Evolutionary conservation across 2,888 invertebrate species (phyloP), one percentile per base, ranked within the genome.

Genomic region (Brenthis ino): DNA sequence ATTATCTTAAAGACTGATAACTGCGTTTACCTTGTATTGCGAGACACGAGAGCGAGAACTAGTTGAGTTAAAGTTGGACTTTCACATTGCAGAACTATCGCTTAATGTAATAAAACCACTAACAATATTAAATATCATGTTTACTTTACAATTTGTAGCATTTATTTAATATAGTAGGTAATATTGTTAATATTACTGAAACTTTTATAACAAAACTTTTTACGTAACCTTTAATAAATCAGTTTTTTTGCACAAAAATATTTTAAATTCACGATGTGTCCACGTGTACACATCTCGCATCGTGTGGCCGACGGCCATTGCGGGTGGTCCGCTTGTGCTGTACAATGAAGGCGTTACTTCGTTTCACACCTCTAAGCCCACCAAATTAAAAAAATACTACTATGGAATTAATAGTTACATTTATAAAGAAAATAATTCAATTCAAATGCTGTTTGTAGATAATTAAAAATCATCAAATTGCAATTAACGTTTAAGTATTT

Each of bases 301-400:
- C 85, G 79, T 82, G 80, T 82, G 80, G 57, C 85, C 85, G 85
- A 84, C 83, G 85, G 86, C 80, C 85, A 83, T 80, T 80, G 88
- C 89, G 91, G 91, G 91, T 91, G 91, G 91, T 90, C 91, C 65
- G 70, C 61, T 77, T 82, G 80, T 82, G 81, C 83, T 83, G 83
- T 82, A 82, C 79, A 85, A 81, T 76, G 79, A 82, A 88, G 86
- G 88, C 90, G 89, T 86, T 60, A 33, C 60, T 50, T 82, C 82
- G 85, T 82, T 91, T 88, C 87, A 88, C 88, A 88, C 88, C 82
- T 71, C 63, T 55, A 48, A 56, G 28, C 57, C 51, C 64, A 58
- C 47, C 33, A 3, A 58, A 61, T 53, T 37, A 33, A 47, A 12
- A 50, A 50, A 60, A 24, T 8, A 48, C 53, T 28, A 48, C 3